Conservation (phyloP, 2,113 vertebrate species). For the Nycticebus coucang region DNA sequence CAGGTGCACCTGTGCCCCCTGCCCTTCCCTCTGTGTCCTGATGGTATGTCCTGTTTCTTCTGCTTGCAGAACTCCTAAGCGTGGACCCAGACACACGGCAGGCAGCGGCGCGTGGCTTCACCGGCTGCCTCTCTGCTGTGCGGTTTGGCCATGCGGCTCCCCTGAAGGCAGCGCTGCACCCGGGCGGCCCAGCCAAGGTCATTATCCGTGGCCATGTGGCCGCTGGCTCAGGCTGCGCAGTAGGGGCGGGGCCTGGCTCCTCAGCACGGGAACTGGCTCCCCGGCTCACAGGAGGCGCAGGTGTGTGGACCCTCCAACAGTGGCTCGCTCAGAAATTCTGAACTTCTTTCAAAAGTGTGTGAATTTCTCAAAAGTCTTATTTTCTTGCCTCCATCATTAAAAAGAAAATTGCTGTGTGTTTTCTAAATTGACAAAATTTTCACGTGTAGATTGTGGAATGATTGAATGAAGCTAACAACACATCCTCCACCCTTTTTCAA, state of each 20-base stretch:
- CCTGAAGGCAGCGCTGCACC: constrained; percentile 89
- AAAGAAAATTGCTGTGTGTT: background rate
- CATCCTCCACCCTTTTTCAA: constrained; percentile 18
- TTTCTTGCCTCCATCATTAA: background rate
- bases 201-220: constrained; percentile 85
- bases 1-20: background rate
- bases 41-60: constrained; percentile 58
- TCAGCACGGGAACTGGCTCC: constrained; percentile 87
- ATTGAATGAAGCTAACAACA: background rate
- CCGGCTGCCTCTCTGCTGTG: constrained; percentile 92
- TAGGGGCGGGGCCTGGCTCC: constrained; percentile 81
- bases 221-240: constrained; percentile 85
- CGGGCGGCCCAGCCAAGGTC: constrained; percentile 82
- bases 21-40: background rate
- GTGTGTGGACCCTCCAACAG: background rate
- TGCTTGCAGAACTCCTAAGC: constrained; percentile 77
- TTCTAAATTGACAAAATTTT: background rate
- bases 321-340: background rate
- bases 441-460: background rate
- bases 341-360: background rate
- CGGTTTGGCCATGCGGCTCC: constrained; percentile 91
- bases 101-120: constrained; percentile 89
- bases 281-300: constrained; percentile 86
- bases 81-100: constrained; percentile 87
- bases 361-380: background rate